Percentiles rank a stretch among this genome's conserved stretches.
These are phyloP conservation scores for Drosophila conformis DNA, from an alignment of 2,888 invertebrate species.

Conservation along the genomic window DNA sequence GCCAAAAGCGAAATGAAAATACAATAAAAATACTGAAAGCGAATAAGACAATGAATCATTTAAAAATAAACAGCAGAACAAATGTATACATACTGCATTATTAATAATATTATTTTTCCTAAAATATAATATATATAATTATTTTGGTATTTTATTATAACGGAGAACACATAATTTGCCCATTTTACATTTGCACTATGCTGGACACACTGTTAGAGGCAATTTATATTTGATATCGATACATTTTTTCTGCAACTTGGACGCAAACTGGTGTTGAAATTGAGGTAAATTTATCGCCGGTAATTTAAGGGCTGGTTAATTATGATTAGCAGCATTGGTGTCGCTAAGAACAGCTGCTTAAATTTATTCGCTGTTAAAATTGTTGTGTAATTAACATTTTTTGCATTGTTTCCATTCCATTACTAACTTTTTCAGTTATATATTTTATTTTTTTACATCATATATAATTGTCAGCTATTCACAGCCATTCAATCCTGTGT, in stretches of 20 bases:
- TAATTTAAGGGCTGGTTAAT: neutral
- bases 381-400: neutral
- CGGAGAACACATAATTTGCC: neutral
- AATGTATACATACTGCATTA: neutral
- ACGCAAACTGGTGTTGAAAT: neutral
- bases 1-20: conserved; percentile 12
- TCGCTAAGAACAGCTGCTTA: neutral
- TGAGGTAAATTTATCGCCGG: neutral
- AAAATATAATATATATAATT: neutral
- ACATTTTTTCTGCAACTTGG: neutral
- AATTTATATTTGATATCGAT: conserved; percentile 1
- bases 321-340: neutral
- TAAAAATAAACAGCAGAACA: neutral
- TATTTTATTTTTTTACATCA: neutral
- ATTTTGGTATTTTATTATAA: neutral
- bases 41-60: neutral
- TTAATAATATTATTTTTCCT: neutral
- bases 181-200: neutral
- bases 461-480: neutral
- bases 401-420: neutral
- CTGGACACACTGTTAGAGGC: neutral
- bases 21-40: conserved; percentile 1
- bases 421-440: neutral
- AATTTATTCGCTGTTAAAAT: neutral
- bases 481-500: neutral